Evolutionary conservation across 2,888 invertebrate species (phyloP), one percentile per base, ranked within the genome.

Genomic region (Drosophila histrio): DNA sequence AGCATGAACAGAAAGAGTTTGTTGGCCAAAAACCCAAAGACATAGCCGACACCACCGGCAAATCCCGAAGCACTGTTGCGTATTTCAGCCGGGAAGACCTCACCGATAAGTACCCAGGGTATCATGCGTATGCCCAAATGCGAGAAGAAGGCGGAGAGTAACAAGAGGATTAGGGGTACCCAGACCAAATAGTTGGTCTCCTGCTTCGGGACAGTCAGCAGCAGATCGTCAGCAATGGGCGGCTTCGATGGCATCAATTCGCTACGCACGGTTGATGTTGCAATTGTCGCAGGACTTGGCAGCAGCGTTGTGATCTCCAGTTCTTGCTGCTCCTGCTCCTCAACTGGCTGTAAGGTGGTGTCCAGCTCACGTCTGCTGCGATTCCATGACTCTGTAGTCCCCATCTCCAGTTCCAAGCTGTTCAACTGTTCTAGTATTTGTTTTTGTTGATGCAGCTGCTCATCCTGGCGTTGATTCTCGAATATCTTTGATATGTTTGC

Each of bases 31-130:
- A 96, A 97, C 0, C 94, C 94, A 80, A 96, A 95, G 24, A 96
- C 92, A 88, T 96, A 97, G 3, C 96, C 96, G 0, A 94, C 92
- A 0, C 95, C 96, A 15, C 95, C 94, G 0, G 95, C 94, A 3
- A 95, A 91, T 0, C 96, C 96, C 0, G 95, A 95, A 0, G 95
- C 96, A 0, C 94, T 94, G 1, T 95, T 94, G 22, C 96, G 92
- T 0, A 95, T 94, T 63, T 94, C 94, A 0, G 94, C 93, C 24
- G 95, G 94, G 87, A 94, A 95, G 66, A 96, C 95, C 92, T 97
- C 96, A 7, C 96, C 96, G 36, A 95, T 95, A 9, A 96, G 92
- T 70, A 97, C 94, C 96, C 96, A 97, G 0, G 96, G 96, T 41
- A 97, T 90, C 66, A 95, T 91, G 53, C 96, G 92, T 43, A 96